These are phyloP conservation scores for Variabilichromis moorii DNA, from an alignment of 2,113 vertebrate genomes.

Conservation along the genomic window DNA sequence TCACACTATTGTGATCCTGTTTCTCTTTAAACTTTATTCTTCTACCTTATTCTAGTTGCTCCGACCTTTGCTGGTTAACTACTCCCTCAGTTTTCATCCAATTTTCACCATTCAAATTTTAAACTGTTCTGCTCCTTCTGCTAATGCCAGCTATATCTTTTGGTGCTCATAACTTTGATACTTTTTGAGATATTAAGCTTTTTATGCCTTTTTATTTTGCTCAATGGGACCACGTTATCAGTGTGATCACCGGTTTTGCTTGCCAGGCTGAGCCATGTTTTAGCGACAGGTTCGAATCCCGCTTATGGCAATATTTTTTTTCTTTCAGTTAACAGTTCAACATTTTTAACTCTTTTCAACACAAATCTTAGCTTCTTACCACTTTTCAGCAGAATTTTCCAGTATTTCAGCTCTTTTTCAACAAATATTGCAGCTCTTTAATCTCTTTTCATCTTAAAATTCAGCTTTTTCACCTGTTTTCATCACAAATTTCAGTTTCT, in stretches of 20 bases:
- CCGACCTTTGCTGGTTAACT: too few species aligned
- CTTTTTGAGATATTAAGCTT: not conserved
- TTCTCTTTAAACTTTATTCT: too few species aligned
- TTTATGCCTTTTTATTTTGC: not conserved
- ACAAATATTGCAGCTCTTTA: not conserved
- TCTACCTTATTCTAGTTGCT: too few species aligned
- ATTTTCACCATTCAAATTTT: too few species aligned
- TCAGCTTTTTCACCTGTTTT: not conserved
- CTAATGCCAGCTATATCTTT: too few species aligned
- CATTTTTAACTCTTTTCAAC: accelerated
- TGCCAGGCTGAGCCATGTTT: not conserved
- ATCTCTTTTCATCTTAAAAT: not conserved
- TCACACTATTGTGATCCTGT: too few species aligned
- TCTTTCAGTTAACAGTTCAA: not conserved
- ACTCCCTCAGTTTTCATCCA: too few species aligned
- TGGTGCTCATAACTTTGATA: not conserved
- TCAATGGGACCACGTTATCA: not conserved
- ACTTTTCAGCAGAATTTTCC: not conserved
- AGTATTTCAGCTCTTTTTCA: not conserved
- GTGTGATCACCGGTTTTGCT: not conserved
- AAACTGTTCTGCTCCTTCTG: accelerated
- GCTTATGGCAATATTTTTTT: not conserved
- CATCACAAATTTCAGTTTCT: not conserved
- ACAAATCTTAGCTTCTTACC: not conserved
- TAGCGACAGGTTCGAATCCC: accelerated